Conservation (phyloP, 2,888 invertebrate genomes). For the Drosophila monieri region DNA sequence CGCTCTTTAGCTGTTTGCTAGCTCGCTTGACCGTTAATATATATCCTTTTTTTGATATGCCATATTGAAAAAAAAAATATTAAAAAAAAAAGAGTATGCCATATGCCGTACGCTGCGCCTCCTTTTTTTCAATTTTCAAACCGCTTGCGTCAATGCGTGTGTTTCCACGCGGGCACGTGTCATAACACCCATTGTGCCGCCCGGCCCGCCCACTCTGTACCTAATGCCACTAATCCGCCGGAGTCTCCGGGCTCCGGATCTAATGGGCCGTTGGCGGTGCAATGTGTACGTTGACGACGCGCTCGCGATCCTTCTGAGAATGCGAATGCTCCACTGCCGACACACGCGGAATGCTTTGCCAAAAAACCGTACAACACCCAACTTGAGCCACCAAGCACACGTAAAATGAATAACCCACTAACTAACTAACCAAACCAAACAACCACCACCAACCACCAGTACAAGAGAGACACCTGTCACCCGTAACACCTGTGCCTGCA, state of each 20-base stretch:
- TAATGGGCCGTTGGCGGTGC: constrained; percentile 33
- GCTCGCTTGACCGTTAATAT: constrained; percentile 29
- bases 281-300: constrained; percentile 50
- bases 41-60: constrained; percentile 24
- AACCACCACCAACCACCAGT: constrained; percentile 2
- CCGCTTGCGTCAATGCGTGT: constrained; percentile 71
- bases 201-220: constrained; percentile 49
- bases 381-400: constrained; percentile 68
- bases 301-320: constrained; percentile 43
- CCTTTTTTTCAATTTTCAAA: constrained; percentile 67
- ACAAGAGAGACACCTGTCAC: constrained; percentile 20
- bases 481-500: constrained; percentile 31
- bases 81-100: constrained; percentile 15
- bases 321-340: constrained; percentile 55
- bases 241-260: neutral
- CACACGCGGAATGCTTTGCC: constrained; percentile 74
- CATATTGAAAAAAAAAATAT: constrained; percentile 16
- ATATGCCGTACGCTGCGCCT: constrained; percentile 55
- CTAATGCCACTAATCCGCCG: constrained; percentile 45
- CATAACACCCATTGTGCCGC: constrained; percentile 58
- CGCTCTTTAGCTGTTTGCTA: constrained; percentile 37
- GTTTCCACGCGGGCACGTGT: constrained; percentile 40
- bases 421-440: neutral
- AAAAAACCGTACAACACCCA: constrained; percentile 76
- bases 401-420: constrained; percentile 12